A percentile compares a stretch with the other conserved stretches of the same genome.
These are phyloP conservation scores for Chloebia gouldiae DNA, from an alignment of 2,113 vertebrate species.

Conservation along the genomic window DNA sequence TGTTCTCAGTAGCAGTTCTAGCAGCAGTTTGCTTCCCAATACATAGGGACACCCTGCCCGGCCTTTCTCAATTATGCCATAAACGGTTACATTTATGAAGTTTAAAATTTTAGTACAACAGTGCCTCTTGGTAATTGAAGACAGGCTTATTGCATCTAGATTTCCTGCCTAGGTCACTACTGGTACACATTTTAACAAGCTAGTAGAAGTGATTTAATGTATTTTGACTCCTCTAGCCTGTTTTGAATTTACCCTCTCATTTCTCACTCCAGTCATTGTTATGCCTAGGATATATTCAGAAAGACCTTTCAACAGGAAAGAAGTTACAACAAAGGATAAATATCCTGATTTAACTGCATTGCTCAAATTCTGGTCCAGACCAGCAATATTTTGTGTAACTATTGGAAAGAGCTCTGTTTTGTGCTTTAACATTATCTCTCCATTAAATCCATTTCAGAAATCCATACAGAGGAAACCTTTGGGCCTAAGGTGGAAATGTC, in stretches of 20 bases:
- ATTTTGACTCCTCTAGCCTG: neutral
- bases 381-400: neutral
- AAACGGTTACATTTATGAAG: neutral
- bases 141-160: neutral
- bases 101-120: neutral
- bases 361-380: neutral
- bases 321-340: neutral
- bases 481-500: neutral
- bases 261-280: neutral
- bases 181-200: neutral
- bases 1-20: neutral
- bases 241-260: neutral
- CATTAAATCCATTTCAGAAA: neutral
- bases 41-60: rapidly evolving
- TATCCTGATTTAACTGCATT: neutral
- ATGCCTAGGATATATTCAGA: neutral
- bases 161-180: neutral
- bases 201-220: neutral
- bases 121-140: neutral
- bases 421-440: neutral
- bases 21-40: neutral
- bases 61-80: neutral
- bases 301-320: neutral
- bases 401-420: neutral
- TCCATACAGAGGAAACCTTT: neutral